phyloP scores from a whole-genome alignment of 2,797 vertebrate species.

The Gallirallus australis region DNA sequence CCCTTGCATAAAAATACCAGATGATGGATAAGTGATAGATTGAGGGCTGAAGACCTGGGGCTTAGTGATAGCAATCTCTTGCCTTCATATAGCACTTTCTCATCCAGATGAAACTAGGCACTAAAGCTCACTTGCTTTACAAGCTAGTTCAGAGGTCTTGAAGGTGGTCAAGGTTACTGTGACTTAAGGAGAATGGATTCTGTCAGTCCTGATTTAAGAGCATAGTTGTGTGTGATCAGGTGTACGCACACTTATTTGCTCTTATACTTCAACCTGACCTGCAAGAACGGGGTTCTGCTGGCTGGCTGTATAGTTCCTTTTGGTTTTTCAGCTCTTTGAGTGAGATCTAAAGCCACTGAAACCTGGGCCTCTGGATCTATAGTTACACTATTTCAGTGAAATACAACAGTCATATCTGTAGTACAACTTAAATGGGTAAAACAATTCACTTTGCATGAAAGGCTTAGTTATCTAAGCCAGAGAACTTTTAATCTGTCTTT shows the following conservation, averaged over 20 bases:
- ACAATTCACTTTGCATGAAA: background rate
- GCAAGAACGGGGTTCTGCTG: background rate
- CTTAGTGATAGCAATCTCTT: background rate
- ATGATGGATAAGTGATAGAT: background rate
- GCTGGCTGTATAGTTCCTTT: background rate
- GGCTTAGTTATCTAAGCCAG: background rate
- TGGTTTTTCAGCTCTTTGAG: background rate
- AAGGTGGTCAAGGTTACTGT: background rate
- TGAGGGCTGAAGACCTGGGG: background rate
- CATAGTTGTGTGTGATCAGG: background rate
- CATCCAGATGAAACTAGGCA: background rate
- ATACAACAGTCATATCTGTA: background rate
- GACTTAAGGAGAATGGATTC: background rate
- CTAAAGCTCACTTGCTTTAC: background rate
- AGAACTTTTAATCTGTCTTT: background rate
- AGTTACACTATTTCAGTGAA: background rate
- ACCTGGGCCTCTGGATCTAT: background rate
- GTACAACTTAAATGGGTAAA: background rate
- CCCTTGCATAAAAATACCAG: background rate
- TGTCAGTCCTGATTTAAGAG: background rate
- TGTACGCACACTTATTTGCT: background rate
- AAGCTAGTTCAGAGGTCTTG: background rate
- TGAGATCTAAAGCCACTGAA: background rate
- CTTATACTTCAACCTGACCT: background rate
- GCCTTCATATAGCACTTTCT: background rate